Evolutionary conservation across 2,113 vertebrate genomes (phyloP).

Genomic region (Gambusia holbrooki): DNA sequence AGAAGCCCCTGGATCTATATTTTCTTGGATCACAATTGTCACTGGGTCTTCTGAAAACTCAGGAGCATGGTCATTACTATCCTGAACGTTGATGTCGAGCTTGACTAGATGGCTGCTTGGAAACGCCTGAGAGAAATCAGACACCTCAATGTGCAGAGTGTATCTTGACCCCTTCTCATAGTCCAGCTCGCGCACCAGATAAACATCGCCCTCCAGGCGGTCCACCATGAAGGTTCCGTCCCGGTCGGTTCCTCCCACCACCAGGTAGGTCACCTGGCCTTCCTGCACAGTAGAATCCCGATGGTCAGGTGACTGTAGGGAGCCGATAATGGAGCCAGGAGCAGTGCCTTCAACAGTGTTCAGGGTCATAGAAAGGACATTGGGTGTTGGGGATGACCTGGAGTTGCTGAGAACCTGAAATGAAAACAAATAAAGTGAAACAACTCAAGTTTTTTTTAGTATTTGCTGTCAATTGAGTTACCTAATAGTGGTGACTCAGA

Average conservation of each 20-base stretch:
- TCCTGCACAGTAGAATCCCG: conserved; percentile 32
- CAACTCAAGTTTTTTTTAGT: neutral
- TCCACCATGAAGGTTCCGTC: conserved; percentile 93
- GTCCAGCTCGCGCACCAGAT: conserved; percentile 88
- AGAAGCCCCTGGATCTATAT: conserved; percentile 79
- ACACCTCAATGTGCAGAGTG: conserved; percentile 87
- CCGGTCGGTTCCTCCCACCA: conserved; percentile 86
- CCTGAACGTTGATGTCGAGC: conserved; percentile 89
- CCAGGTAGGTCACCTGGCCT: conserved; percentile 86
- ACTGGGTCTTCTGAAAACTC: conserved; percentile 91
- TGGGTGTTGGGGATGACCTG: conserved; percentile 76
- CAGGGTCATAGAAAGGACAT: conserved; percentile 84
- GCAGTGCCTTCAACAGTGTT: conserved; percentile 84
- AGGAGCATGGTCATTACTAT: conserved; percentile 92
- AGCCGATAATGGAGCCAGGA: conserved; percentile 91
- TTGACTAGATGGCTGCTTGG: conserved; percentile 86
- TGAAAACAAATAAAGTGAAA: conserved; percentile 3
- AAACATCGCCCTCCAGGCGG: conserved; percentile 87
- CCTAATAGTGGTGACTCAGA: conserved; percentile 9
- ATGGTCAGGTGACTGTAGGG: conserved; percentile 72
- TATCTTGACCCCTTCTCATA: conserved; percentile 88
- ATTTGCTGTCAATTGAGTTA: conserved; percentile 10
- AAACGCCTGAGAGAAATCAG: conserved; percentile 79
- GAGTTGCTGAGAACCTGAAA: conserved; percentile 85
- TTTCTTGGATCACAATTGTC: conserved; percentile 89